These are phyloP conservation scores for Carterocephalus palaemon DNA, from an alignment of 2,888 invertebrate genomes.

Conservation along the genomic window DNA sequence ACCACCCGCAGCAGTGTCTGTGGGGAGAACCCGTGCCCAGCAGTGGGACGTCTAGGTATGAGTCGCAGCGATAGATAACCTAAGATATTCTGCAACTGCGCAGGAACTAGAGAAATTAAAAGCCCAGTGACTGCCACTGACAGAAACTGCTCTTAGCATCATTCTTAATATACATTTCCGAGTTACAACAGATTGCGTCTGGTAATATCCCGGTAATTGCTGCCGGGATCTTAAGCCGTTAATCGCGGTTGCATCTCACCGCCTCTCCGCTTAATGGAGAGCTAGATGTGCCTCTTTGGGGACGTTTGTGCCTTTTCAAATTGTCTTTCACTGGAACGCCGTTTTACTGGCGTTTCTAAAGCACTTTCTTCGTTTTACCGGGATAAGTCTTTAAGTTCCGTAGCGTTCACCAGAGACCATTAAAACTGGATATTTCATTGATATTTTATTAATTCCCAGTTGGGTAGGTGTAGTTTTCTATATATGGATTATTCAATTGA, in stretches of 20 bases:
- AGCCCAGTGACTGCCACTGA: too few relatives aligned
- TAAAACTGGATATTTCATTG: too few relatives aligned
- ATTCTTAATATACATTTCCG: conserved; percentile 20
- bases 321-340: conserved; percentile 36
- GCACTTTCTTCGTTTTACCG: conserved; percentile 13
- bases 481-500: too few relatives aligned
- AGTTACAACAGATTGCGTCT: conserved; percentile 22
- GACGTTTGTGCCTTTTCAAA: conserved; percentile 39
- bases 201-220: conserved; percentile 35
- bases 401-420: too few relatives aligned
- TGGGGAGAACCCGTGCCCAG: too few relatives aligned
- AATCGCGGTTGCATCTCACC: conserved; percentile 44
- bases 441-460: too few relatives aligned
- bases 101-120: too few relatives aligned
- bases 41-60: too few relatives aligned
- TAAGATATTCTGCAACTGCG: too few relatives aligned
- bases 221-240: conserved; percentile 46
- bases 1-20: too few relatives aligned
- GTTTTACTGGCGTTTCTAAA: conserved; percentile 12
- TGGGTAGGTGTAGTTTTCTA: too few relatives aligned
- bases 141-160: conserved; percentile 11
- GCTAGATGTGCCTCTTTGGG: conserved; percentile 39
- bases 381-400: conserved; percentile 3
- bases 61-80: too few relatives aligned
- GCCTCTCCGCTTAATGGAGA: conserved; percentile 50